Percentiles rank a stretch among this genome's conserved stretches.
Conservation (phyloP, 2,888 invertebrate species). For the Hoplodrina blanda region DNA sequence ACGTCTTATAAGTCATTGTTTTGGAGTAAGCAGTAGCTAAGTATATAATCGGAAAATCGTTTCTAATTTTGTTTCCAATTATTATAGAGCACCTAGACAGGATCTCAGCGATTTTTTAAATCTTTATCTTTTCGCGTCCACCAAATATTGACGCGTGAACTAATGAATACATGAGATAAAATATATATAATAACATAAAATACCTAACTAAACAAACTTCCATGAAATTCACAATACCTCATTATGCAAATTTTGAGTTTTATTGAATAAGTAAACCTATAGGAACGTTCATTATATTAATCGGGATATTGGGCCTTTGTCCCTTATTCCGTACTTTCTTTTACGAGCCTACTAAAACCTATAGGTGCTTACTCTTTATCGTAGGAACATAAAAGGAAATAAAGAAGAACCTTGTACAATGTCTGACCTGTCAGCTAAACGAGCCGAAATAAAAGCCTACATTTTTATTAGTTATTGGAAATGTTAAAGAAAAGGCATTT, state of each 20-base stretch:
- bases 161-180: not conserved
- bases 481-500: slow-evolving; percentile 49
- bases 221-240: not conserved
- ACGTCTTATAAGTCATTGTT: not conserved
- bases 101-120: no score
- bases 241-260: slow-evolving; percentile 57
- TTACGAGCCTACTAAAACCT: slow-evolving; percentile 74
- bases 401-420: slow-evolving; percentile 69
- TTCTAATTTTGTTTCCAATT: not conserved
- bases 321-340: slow-evolving; percentile 73
- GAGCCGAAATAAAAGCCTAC: slow-evolving; percentile 65
- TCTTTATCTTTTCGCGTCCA: not conserved
- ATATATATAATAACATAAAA: no score
- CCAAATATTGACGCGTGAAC: not conserved
- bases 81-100: no score
- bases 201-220: not conserved
- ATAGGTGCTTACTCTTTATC: slow-evolving; percentile 70
- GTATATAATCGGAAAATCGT: not conserved
- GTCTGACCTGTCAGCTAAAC: slow-evolving; percentile 69
- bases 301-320: slow-evolving; percentile 72
- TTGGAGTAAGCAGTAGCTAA: not conserved
- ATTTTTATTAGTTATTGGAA: slow-evolving; percentile 67
- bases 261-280: slow-evolving; percentile 67
- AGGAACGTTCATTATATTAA: slow-evolving; percentile 73
- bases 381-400: slow-evolving; percentile 73